Evolutionary conservation across 2,888 invertebrate genomes (phyloP).

Genomic region (Drosophila pegasa): DNA sequence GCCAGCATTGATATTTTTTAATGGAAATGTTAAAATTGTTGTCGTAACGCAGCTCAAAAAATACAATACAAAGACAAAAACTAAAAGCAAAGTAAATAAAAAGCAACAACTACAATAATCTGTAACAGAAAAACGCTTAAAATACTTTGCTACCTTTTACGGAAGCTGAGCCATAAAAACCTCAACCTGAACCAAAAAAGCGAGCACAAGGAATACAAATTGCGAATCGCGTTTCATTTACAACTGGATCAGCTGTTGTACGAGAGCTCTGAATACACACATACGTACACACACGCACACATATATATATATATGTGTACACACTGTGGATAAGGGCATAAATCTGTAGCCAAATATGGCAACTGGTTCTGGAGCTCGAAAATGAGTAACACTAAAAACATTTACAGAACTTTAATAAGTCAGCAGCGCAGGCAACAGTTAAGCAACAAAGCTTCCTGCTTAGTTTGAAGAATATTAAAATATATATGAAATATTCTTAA

Average conservation of each 20-base stretch:
- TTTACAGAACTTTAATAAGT: constrained; percentile 3
- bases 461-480: background rate
- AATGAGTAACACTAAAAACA: background rate
- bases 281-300: background rate
- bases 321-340: constrained; percentile 13
- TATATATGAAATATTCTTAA: background rate
- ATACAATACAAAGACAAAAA: constrained; percentile 15
- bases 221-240: constrained; percentile 47
- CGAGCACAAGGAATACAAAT: constrained; percentile 56
- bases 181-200: constrained; percentile 23
- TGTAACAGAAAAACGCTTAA: constrained; percentile 75
- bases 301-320: background rate
- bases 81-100: constrained; percentile 22
- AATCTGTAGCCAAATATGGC: constrained; percentile 26
- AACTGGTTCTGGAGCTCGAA: constrained; percentile 9
- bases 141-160: constrained; percentile 77
- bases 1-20: constrained; percentile 75
- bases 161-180: constrained; percentile 67
- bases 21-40: constrained; percentile 76
- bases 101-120: constrained; percentile 51
- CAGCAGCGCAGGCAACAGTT: background rate
- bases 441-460: background rate
- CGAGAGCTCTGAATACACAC: background rate
- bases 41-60: constrained; percentile 46
- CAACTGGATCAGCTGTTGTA: constrained; percentile 34